Evolutionary conservation across 1,140 invertebrate species (phyloP), one percentile per base, ranked within the genome.

Genomic region (Temnothorax curvispinosus): DNA sequence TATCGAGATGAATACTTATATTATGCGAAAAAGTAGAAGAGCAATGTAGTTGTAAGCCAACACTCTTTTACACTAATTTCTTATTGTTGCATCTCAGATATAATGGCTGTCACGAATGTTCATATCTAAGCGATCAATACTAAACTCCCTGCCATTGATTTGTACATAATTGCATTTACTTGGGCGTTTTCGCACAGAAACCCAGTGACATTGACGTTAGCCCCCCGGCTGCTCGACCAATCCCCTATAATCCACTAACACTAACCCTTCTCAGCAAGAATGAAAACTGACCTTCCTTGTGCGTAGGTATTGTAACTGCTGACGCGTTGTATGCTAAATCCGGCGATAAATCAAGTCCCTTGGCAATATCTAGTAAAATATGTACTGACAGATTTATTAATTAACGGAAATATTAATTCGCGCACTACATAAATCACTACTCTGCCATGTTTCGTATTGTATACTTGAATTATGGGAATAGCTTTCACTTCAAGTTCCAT

Each of bases 201-300:
- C 92, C 88, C 87, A 92, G 88, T 93, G 92, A 93, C 92, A 93
- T 90, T 91, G 91, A 89, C 87, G 87, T 90, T 87, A 74, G 77
- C 85, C 88, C 90, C 77, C 71, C 41, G 85, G 86, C 75, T 85
- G 85, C 65, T 76, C 86, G 47, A 74, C 80, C 77, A 56, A 76
- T 67, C 67, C 54, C 32, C 74, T 85, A 54, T 87, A 82, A 88
- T 86, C 86, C 32, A 65, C 65, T 78, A 60, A 85, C 56, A 80
- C 38, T 67, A 77, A 54, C 65, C 38, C 74, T 77, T 60, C 72
- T 62, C 62, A 65, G 65, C 67, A 58, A 85, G 62, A 67, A 89
- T 87, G 87, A 87, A 52, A 89, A 89, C 90, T 91, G 90, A 91
- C 89, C 90, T 91, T 90, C 76, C 89, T 88, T 85, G 75, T 80